These are phyloP conservation scores for Nasonia vitripennis DNA, from an alignment of 1,140 invertebrate genomes.

Conservation along the genomic window DNA sequence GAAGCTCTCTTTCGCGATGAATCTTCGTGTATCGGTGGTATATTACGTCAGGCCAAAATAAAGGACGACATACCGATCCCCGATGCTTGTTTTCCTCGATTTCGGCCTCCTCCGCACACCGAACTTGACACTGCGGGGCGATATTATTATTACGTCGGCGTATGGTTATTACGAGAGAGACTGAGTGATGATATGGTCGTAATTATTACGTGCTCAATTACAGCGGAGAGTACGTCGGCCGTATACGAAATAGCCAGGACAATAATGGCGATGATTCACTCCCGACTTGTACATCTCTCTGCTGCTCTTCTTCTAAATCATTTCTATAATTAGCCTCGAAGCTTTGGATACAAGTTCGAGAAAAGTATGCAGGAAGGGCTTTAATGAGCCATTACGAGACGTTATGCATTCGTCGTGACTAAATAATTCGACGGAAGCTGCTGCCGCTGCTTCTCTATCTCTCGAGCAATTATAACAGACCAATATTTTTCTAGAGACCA, in stretches of 20 bases:
- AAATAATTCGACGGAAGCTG: constrained; percentile 38
- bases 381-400: constrained; percentile 39
- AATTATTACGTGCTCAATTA: background rate
- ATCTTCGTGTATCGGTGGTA: too few species aligned
- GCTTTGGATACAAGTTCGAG: background rate
- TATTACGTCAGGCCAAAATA: too few species aligned
- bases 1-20: too few species aligned
- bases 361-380: constrained; percentile 35
- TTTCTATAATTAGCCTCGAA: constrained; percentile 15
- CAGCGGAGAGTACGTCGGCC: too few species aligned
- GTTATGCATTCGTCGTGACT: constrained; percentile 20
- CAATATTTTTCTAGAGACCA: background rate
- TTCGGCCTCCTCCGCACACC: too few species aligned
- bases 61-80: too few species aligned
- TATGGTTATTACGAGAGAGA: background rate
- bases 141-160: background rate
- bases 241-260: background rate
- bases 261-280: background rate
- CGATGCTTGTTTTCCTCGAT: too few species aligned
- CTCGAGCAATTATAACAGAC: too few species aligned
- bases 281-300: background rate
- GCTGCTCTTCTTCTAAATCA: background rate
- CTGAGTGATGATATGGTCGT: background rate
- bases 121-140: too few species aligned
- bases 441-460: too few species aligned